Conservation (phyloP, 2,113 vertebrate species). For the Psittacus erithacus region DNA sequence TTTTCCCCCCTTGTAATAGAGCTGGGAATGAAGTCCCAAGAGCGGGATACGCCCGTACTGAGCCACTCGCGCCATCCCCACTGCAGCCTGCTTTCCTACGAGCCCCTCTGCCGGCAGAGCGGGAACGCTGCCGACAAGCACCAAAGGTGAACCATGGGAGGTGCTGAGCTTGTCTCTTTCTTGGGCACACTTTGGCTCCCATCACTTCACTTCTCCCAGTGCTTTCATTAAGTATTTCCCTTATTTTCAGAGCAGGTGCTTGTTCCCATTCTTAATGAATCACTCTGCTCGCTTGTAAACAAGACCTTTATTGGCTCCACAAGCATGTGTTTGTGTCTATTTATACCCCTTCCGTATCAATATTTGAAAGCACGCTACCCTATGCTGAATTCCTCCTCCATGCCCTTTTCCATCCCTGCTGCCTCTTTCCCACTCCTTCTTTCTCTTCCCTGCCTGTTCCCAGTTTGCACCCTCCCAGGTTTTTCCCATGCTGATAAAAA, state of each 20-base stretch:
- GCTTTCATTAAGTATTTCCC: background rate
- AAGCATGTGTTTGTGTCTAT: constrained; percentile 26
- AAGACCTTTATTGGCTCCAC: constrained; percentile 46
- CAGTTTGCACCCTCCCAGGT: background rate
- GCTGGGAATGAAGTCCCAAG: background rate
- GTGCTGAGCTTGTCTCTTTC: background rate
- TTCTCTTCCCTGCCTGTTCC: background rate
- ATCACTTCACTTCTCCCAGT: background rate
- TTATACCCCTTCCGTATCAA: constrained; percentile 48
- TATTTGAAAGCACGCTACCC: constrained; percentile 44
- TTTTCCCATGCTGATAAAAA: background rate
- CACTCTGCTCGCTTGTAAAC: constrained; percentile 34
- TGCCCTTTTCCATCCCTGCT: background rate
- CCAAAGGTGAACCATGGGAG: rapidly evolving
- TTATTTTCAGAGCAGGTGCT: constrained; percentile 25
- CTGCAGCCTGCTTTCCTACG: rapidly evolving
- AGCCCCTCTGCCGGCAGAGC: background rate
- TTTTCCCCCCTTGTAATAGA: background rate
- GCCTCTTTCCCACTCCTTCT: background rate
- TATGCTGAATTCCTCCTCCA: background rate
- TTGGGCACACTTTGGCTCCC: background rate
- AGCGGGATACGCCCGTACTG: background rate
- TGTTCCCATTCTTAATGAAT: constrained; percentile 10
- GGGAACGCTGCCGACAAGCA: rapidly evolving
- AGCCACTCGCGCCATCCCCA: rapidly evolving